Conservation (phyloP, 2,113 vertebrate genomes). For the Mobula hypostoma region DNA sequence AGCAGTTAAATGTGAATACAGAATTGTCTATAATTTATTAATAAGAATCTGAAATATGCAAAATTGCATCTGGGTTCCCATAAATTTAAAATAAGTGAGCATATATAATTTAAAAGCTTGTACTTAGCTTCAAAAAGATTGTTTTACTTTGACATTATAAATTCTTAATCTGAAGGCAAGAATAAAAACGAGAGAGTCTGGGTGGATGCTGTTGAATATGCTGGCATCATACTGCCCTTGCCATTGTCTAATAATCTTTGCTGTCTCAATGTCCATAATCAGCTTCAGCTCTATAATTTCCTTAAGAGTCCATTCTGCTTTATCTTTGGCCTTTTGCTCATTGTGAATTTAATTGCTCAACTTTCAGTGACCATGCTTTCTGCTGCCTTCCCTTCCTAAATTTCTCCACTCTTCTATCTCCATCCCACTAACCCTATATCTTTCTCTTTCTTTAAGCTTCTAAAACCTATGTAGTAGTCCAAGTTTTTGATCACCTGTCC, state of each 20-base stretch:
- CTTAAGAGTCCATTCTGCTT: too few relatives aligned
- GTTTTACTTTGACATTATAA: neutral
- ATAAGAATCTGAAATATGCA: constrained; percentile 10
- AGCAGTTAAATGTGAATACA: neutral
- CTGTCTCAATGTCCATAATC: too few relatives aligned
- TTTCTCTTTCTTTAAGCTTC: too few relatives aligned
- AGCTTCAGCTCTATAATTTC: too few relatives aligned
- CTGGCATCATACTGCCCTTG: neutral
- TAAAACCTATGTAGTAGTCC: too few relatives aligned
- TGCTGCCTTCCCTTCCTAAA: too few relatives aligned
- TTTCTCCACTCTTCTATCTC: too few relatives aligned
- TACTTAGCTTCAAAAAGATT: neutral
- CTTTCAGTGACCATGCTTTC: too few relatives aligned
- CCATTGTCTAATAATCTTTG: neutral
- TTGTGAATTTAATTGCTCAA: too few relatives aligned
- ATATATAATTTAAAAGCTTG: constrained; percentile 8
- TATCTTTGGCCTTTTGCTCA: too few relatives aligned
- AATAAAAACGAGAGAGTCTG: neutral
- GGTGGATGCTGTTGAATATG: neutral
- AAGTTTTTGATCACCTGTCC: too few relatives aligned
- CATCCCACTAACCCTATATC: too few relatives aligned
- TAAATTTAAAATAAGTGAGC: constrained; percentile 18
- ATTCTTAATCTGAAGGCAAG: neutral
- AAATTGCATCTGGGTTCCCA: neutral
- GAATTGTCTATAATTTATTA: neutral